Evolutionary conservation across 2,113 vertebrate genomes (phyloP), one percentile per base, ranked within the genome.

Genomic region (Tor tambroides): DNA sequence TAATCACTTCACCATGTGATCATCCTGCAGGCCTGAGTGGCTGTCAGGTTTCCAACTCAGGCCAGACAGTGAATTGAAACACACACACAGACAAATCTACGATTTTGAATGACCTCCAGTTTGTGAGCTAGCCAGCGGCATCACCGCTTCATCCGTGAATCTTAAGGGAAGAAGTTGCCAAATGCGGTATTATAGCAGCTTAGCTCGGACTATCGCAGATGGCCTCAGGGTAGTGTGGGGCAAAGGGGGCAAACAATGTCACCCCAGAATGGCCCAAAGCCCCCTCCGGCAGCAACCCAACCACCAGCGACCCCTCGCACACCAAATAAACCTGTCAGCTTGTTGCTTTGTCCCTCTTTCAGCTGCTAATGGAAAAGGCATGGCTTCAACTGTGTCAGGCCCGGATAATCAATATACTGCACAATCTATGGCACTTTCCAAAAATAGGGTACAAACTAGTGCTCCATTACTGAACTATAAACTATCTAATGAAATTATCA

Each of bases 111-210:
- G 90, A 91, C 87, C 88, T 93, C 93, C 92, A 94, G 92, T 71
- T 93, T 92, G 88, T 92, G 88, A 88, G 85, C 83, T 63, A 87
- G 92, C 92, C 93, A 94, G 86, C 67, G 85, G 74, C 88, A 85
- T 88, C 63, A 74, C 88, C 78, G 82, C 77, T 90, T 85, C 86
- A 80, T 84, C 83, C 46, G 84, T 85, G 84, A 93, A 91, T 91
- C 91, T 94, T 93, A 80, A 91, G 92, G 91, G 91, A 89, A 89
- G 84, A 85, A 80, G 67, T 84, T 95, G 94, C 95, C 95, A 95
- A 94, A 93, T 93, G 81, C 90, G 88, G 93, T 87, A 95, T 95
- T 95, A 95, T 86, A 90, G 88, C 88, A 92, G 92, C 93, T 95
- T 94, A 94, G 93, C 91, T 88, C 81, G 89, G 87, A 90, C 90